Base-by-base conservation (phyloP, 2,113 vertebrate genomes). In the Pituophis catenifer region DNA sequence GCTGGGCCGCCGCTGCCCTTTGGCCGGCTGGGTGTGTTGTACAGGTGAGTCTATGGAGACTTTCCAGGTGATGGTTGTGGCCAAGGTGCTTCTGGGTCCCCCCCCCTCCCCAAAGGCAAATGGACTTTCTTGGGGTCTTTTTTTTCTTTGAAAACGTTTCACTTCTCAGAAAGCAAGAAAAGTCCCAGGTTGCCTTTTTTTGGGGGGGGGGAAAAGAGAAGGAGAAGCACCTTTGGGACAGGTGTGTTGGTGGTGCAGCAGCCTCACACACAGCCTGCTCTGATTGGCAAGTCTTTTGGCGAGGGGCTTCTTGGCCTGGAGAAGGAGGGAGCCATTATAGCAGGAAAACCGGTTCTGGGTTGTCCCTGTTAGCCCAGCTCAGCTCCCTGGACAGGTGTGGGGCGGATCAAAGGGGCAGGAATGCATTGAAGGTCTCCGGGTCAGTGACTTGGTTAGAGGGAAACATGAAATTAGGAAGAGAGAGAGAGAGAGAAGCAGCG, bases 201-300 rank as follows among this genome's bases (percentile, higher is more conserved):
- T 6, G 0, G 23, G 57, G 0, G 58, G 0, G 57, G 8, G 44
- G 44, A 44, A 44, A 44, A 0, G 38, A 5, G 24, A 8, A 0
- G 23, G 9, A 62, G 29, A 10, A n/a, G 2, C 65, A 70, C 11
- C 65, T n/a, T 13, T 65, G 26, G 29, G 62, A n/a, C 62, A 65
- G 62, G 62, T n/a, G 62, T n/a, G 29, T 70, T 13, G 12, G 11
- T 13, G 62, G 24, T 62, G 24, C 9, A 0, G 24, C 26, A 65
- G 26, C 62, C 26, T 65, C 62, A 5, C 11, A 5, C 29, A n/a
- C 5, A n/a, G 2, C 65, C 65, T 3, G 58, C 23, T 23, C 23
- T 62, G 2, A 1, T 26, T 24, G 24, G 23, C 23, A 59, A 26
- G 2, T 10, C 62, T 12, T 26, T n/a, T n/a, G 62, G 11, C 0